These are phyloP conservation scores for Semnopithecus entellus DNA, from an alignment of 2,113 vertebrate genomes.

Conservation along the genomic window DNA sequence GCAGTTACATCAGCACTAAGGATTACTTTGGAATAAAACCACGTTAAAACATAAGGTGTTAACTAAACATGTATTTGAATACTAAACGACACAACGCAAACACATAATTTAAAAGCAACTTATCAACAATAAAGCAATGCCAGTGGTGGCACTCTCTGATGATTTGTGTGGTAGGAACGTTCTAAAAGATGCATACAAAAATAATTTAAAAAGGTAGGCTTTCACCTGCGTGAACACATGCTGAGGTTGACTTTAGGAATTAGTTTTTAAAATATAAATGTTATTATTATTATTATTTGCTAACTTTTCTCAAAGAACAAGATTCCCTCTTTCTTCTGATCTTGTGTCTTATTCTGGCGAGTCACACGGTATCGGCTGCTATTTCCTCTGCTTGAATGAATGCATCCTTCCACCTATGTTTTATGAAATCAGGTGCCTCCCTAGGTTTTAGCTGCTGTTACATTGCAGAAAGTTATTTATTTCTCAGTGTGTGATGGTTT, in stretches of 20 bases:
- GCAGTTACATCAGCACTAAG: not conserved
- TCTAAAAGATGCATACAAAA: not conserved
- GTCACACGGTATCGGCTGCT: not conserved
- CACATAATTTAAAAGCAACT: not conserved
- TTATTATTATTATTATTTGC: not conserved
- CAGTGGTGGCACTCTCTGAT: not conserved
- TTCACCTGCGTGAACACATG: not conserved
- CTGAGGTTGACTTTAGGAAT: not conserved
- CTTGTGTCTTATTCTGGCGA: not conserved
- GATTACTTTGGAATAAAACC: not conserved
- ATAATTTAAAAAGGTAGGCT: not conserved
- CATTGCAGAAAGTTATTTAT: not conserved
- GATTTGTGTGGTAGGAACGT: not conserved
- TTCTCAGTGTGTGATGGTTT: not conserved
- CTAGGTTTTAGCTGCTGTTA: not conserved
- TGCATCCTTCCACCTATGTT: not conserved
- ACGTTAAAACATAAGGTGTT: not conserved
- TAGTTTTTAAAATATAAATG: not conserved
- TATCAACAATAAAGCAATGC: not conserved
- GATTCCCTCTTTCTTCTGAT: not conserved
- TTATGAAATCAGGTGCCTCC: not conserved
- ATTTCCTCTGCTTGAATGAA: not conserved
- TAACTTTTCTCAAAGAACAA: not conserved
- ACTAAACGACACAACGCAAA: not conserved
- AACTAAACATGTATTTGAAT: not conserved